Percentiles rank a stretch among this genome's conserved stretches.
Evolutionary conservation across 2,797 vertebrate species (phyloP).

Genomic region (Enoplosus armatus): DNA sequence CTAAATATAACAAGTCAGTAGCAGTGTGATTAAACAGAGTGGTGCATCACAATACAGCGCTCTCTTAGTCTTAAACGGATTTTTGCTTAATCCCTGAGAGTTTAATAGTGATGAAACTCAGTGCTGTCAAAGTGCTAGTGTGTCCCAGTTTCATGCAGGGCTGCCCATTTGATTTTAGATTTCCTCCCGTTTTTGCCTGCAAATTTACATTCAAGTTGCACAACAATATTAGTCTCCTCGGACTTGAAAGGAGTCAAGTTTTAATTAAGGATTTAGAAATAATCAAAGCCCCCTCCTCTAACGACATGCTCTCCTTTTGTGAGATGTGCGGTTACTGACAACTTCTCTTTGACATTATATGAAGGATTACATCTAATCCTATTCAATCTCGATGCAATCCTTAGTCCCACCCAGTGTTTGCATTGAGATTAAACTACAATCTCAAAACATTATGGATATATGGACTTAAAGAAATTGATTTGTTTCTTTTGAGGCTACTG

Average conservation of each 20-base stretch:
- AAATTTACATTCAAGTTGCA: slow-evolving; percentile 46
- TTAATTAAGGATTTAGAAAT: slow-evolving; percentile 65
- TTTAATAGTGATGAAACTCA: slow-evolving; percentile 50
- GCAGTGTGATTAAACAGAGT: slow-evolving; percentile 51
- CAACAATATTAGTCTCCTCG: slow-evolving; percentile 23
- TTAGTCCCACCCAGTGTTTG: slow-evolving; percentile 46
- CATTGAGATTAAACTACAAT: slow-evolving; percentile 68
- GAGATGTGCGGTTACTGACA: slow-evolving; percentile 34
- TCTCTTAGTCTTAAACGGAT: slow-evolving; percentile 37
- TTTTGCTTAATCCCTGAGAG: slow-evolving; percentile 63
- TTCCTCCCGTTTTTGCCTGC: slow-evolving; percentile 27
- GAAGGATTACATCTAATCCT: slow-evolving; percentile 78
- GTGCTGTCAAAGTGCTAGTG: slow-evolving; percentile 29
- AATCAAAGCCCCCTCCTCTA: slow-evolving; percentile 49
- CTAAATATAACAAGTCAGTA: slow-evolving; percentile 20
- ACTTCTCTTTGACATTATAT: slow-evolving; percentile 68
- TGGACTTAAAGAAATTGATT: slow-evolving; percentile 60
- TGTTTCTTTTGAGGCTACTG: slow-evolving; percentile 51
- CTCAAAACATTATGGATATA: slow-evolving; percentile 51
- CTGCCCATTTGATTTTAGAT: slow-evolving; percentile 57
- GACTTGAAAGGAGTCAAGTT: slow-evolving; percentile 41
- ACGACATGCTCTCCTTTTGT: slow-evolving; percentile 36
- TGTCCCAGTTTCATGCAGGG: slow-evolving; percentile 52
- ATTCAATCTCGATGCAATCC: slow-evolving; percentile 57
- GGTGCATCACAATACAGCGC: slow-evolving; percentile 33